Conservation (phyloP, 2,113 vertebrate genomes). For the Rhinopomastus cyanomelas region DNA sequence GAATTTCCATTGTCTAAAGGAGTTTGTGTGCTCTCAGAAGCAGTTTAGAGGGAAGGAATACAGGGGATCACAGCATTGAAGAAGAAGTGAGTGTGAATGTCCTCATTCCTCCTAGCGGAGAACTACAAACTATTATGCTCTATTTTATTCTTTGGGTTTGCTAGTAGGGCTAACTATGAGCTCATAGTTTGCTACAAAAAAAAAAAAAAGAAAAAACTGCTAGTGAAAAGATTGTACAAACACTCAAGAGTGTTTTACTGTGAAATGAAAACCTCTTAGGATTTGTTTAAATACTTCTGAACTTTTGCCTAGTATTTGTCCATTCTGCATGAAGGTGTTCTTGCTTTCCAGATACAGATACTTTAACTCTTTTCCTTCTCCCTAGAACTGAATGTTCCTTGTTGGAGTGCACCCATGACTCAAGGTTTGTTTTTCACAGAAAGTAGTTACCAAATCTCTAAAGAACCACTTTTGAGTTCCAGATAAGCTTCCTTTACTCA, state of each 20-base stretch:
- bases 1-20: neutral
- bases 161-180: neutral
- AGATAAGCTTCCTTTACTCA: neutral
- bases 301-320: neutral
- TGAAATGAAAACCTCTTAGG: neutral
- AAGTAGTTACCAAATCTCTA: neutral
- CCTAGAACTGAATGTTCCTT: neutral
- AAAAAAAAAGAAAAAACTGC: neutral
- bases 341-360: neutral
- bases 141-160: neutral
- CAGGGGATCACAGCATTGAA: neutral
- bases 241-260: neutral
- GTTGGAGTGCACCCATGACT: neutral
- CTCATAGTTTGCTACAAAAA: neutral
- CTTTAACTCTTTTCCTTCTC: neutral
- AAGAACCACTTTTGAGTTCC: neutral
- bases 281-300: neutral
- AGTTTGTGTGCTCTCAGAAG: neutral
- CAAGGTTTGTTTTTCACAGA: neutral
- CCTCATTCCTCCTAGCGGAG: neutral
- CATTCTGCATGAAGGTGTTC: neutral
- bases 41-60: neutral
- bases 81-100: neutral
- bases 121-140: rapidly evolving
- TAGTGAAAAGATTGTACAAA: neutral